Evolutionary conservation across 2,888 invertebrate species (phyloP).

Genomic region (Platynereis dumerilii): DNA sequence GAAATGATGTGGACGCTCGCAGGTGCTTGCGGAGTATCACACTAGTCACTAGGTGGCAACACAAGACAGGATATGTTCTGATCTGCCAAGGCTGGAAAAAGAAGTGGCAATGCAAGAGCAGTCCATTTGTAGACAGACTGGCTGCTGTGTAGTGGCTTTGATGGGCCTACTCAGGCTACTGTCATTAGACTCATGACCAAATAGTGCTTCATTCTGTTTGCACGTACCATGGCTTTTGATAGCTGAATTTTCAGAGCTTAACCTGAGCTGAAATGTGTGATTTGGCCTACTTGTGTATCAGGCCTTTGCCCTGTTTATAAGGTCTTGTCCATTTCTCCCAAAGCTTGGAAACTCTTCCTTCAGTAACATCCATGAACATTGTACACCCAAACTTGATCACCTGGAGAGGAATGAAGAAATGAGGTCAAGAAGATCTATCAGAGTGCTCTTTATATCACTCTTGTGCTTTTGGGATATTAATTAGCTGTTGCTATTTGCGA

Average conservation of each 20-base stretch:
- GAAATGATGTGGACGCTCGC: no score
- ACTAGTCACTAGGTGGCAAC: no score
- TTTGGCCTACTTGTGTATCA: slow-evolving; percentile 1
- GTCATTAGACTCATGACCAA: neutral
- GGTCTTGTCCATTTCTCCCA: neutral
- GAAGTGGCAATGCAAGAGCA: no score
- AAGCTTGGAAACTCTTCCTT: neutral
- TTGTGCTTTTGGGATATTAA: neutral
- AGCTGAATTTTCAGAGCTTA: neutral
- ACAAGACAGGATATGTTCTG: no score
- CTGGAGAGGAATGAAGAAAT: neutral
- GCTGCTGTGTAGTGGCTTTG: no score
- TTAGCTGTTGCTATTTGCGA: neutral
- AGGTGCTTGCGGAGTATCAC: no score
- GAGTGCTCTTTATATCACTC: neutral
- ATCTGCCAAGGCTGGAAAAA: no score
- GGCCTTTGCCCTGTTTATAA: no score
- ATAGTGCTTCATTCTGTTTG: neutral
- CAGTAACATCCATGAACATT: neutral
- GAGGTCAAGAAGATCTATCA: neutral
- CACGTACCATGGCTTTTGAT: slow-evolving; percentile 1
- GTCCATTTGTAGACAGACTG: no score
- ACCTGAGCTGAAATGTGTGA: neutral
- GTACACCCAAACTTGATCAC: neutral
- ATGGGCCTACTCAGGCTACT: no score